phyloP scores from a whole-genome alignment of 2,888 invertebrate species.

The Keiferia lycopersicella region DNA sequence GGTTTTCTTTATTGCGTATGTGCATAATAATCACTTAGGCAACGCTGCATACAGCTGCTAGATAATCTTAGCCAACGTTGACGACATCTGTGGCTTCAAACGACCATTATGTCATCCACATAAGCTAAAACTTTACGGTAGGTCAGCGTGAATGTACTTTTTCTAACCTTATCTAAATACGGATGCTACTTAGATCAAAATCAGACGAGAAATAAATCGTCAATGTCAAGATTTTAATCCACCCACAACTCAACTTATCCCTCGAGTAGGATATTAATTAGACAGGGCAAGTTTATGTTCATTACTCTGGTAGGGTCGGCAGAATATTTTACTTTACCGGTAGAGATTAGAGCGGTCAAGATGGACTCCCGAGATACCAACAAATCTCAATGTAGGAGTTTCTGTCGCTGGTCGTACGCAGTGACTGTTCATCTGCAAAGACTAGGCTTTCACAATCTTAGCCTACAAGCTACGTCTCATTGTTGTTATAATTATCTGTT shows the following conservation, averaged over 20 bases:
- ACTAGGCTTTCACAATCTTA: too few relatives aligned
- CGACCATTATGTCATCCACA: too few relatives aligned
- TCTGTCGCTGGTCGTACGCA: slow-evolving; percentile 39
- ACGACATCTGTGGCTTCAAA: too few relatives aligned
- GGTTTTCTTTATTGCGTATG: too few relatives aligned
- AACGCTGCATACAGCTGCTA: too few relatives aligned
- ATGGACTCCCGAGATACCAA: slow-evolving; percentile 9
- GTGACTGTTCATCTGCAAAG: slow-evolving; percentile 8
- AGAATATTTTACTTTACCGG: slow-evolving; percentile 4
- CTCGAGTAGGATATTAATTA: slow-evolving; percentile 4
- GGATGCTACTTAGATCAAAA: background rate
- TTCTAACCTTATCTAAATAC: too few relatives aligned
- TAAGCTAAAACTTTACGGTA: too few relatives aligned
- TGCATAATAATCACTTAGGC: too few relatives aligned
- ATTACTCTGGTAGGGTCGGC: slow-evolving; percentile 8
- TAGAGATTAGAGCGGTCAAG: slow-evolving; percentile 13
- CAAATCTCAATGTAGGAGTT: slow-evolving; percentile 44
- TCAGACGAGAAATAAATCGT: background rate
- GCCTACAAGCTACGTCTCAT: too few relatives aligned
- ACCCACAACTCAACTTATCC: slow-evolving; percentile 1
- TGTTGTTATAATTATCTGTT: too few relatives aligned
- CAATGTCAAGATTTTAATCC: background rate
- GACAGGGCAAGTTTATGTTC: background rate
- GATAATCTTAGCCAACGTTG: too few relatives aligned
- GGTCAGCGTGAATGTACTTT: too few relatives aligned